Conservation (phyloP, 2,888 invertebrate species). For the Fabriciana adippe region DNA sequence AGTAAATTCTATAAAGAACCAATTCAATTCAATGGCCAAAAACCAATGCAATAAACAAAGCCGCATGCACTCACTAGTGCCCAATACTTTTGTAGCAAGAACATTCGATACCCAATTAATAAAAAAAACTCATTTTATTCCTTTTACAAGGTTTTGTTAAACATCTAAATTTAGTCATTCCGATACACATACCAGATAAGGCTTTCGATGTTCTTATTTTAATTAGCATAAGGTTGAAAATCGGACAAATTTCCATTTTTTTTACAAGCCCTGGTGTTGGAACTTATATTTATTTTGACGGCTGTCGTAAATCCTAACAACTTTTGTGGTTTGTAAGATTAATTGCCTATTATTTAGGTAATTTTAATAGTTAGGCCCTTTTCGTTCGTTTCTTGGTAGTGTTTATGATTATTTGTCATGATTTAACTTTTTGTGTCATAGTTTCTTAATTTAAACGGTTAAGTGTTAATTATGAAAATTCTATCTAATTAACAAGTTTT, state of each 20-base stretch:
- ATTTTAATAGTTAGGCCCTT: slow-evolving; percentile 66
- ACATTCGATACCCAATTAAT: slow-evolving; percentile 71
- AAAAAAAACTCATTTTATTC: slow-evolving; percentile 54
- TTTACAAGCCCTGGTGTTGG: slow-evolving; percentile 19
- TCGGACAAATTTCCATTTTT: neutral
- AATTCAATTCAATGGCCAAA: slow-evolving; percentile 43
- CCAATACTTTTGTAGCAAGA: slow-evolving; percentile 14
- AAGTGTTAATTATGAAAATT: neutral
- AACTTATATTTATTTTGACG: slow-evolving; percentile 75
- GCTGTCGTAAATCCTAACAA: slow-evolving; percentile 61
- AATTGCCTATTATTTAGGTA: slow-evolving; percentile 75
- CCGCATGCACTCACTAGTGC: slow-evolving; percentile 20
- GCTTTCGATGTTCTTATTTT: neutral
- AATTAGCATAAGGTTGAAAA: neutral
- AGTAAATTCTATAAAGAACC: too few species aligned
- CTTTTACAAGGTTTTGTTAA: slow-evolving; percentile 75
- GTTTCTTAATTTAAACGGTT: slow-evolving; percentile 7
- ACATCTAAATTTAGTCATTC: slow-evolving; percentile 75
- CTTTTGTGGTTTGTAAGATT: slow-evolving; percentile 71
- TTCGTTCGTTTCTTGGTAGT: slow-evolving; percentile 25
- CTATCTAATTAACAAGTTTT: neutral
- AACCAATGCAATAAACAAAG: slow-evolving; percentile 44
- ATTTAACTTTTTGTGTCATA: slow-evolving; percentile 15
- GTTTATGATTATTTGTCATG: slow-evolving; percentile 21
- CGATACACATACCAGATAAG: slow-evolving; percentile 17